phyloP scores from a whole-genome alignment of 2,113 vertebrate genomes.

The Loxodonta africana region DNA sequence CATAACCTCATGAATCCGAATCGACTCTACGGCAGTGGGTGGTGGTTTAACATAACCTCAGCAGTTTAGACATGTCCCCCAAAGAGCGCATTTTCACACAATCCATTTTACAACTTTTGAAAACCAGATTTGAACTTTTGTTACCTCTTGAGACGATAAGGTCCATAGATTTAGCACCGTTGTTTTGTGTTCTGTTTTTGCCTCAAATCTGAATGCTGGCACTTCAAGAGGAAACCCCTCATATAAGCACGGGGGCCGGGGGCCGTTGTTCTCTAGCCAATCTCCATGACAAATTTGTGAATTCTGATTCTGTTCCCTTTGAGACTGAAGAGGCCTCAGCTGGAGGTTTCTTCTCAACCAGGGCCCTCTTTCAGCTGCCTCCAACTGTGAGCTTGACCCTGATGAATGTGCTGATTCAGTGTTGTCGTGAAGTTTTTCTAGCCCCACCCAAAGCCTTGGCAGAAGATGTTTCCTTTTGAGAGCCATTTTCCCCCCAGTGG shows the following conservation, averaged over 20 bases:
- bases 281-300: not conserved
- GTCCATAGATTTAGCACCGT: not conserved
- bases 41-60: not conserved
- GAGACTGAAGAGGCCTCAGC: slow-evolving; percentile 40
- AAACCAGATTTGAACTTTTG: slow-evolving; percentile 44
- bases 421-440: slow-evolving; percentile 63
- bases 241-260: not conserved
- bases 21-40: no score
- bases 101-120: slow-evolving; percentile 31
- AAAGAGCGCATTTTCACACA: slow-evolving; percentile 34
- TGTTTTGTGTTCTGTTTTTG: not conserved
- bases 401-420: slow-evolving; percentile 72
- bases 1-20: not conserved
- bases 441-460: slow-evolving; percentile 74
- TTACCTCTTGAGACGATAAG: not conserved
- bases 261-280: not conserved
- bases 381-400: slow-evolving; percentile 48
- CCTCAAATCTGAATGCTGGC: not conserved
- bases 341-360: slow-evolving; percentile 44
- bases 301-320: slow-evolving; percentile 31
- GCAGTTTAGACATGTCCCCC: not conserved
- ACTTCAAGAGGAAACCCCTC: not conserved
- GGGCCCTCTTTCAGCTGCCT: slow-evolving; percentile 41
- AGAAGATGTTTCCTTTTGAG: slow-evolving; percentile 55
- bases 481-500: not conserved